Base-by-base conservation (phyloP, 2,113 vertebrate species). In the Suncus etruscus region DNA sequence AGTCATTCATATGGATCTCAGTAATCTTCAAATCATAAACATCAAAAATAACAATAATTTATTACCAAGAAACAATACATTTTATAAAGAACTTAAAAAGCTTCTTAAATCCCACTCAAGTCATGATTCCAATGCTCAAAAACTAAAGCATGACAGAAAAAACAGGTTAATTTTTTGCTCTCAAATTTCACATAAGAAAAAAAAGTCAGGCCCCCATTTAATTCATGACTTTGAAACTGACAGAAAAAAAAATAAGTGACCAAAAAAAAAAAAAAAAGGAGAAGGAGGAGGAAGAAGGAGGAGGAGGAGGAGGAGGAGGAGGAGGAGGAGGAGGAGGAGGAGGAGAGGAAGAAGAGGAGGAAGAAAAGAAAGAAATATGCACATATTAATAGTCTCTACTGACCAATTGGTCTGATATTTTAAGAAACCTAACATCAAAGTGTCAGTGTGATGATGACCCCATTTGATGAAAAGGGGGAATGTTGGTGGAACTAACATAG, bases 1-100 rank as follows among this genome's bases (percentile, higher is more conserved):
- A 93, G 73, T 3, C 22, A 77, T 91, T 50, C n/a, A 63, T 72
- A 95, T 25, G 9, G 88, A 68, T 54, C 70, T 90, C 14, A 15
- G 24, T 94, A 80, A 83, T 83, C 66, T 74, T 74, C 47, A 90
- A 81, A 80, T n/a, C 8, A 1, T 66, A 90, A 79, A 93, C 85
- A 25, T 86, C 29, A 90, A 70, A 93, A 83, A 68, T 90, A 88
- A 69, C 77, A 73, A 85, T 77, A 39, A 91, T 78, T 86, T 73
- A 79, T 80, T 93, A 90, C 61, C 29, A 93, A 80, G 45, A 92
- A 68, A 31, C 22, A 65, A 18, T 65, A 73, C 2, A 1, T 32
- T 92, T 66, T 75, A 80, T 25, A 50, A 73, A 86, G 29, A 73
- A 83, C 11, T 66, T 32, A 93, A 69, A 39, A 39, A 81, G 8